A percentile compares a stretch with the other conserved stretches of the same genome.
Conservation (phyloP, 2,888 invertebrate species). For the Actias luna region DNA sequence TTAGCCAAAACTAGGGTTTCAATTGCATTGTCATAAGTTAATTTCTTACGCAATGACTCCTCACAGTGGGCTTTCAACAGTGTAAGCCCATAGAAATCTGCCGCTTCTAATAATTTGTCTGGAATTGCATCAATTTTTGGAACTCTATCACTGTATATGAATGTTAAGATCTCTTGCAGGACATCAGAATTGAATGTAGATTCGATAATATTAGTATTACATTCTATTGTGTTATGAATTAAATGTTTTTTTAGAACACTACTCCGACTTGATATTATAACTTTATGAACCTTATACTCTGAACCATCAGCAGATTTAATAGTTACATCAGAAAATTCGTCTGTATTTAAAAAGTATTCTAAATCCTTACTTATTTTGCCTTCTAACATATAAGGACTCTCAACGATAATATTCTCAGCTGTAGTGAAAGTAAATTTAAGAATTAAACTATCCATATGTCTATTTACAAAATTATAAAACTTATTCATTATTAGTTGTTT, state of each 20-base stretch:
- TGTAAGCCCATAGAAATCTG: constrained; percentile 70
- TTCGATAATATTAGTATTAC: constrained; percentile 63
- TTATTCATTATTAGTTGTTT: constrained; percentile 64
- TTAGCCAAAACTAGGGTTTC: constrained; percentile 70
- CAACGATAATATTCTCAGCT: constrained; percentile 65
- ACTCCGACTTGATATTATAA: constrained; percentile 68
- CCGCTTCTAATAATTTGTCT: constrained; percentile 68
- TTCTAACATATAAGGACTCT: constrained; percentile 51
- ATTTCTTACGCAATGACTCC: constrained; percentile 65
- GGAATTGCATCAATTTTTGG: constrained; percentile 72
- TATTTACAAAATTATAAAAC: constrained; percentile 58
- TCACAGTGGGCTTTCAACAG: constrained; percentile 69
- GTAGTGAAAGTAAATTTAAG: constrained; percentile 71
- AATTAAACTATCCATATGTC: constrained; percentile 65
- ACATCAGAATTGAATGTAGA: constrained; percentile 65
- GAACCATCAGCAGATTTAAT: constrained; percentile 66
- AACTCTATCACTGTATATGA: constrained; percentile 71
- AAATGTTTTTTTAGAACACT: constrained; percentile 71
- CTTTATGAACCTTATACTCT: constrained; percentile 70
- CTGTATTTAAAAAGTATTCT: constrained; percentile 62
- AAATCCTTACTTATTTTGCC: constrained; percentile 67
- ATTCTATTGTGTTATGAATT: constrained; percentile 71
- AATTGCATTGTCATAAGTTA: constrained; percentile 74
- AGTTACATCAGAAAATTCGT: constrained; percentile 65
- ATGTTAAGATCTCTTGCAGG: constrained; percentile 62